These are phyloP conservation scores for Xylophagus ater DNA, from an alignment of 2,888 invertebrate genomes.

Conservation along the genomic window DNA sequence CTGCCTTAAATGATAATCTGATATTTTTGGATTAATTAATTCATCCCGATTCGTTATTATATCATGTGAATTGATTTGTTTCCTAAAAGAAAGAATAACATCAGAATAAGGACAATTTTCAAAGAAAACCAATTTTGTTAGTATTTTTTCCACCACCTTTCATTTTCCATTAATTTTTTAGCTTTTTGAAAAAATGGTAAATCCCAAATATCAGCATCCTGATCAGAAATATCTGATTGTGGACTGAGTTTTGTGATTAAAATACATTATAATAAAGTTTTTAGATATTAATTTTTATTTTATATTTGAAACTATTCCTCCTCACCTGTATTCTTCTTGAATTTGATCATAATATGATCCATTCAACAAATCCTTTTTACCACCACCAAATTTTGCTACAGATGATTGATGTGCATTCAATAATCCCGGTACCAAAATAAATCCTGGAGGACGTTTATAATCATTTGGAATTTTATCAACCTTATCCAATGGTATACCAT, in stretches of 20 bases:
- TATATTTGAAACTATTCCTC: constrained; percentile 2
- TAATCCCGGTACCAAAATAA: constrained; percentile 44
- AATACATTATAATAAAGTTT: constrained; percentile 5
- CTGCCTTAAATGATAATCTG: constrained; percentile 9
- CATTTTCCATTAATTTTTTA: constrained; percentile 27
- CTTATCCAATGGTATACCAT: constrained; percentile 45
- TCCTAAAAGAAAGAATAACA: constrained; percentile 5
- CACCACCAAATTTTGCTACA: no score
- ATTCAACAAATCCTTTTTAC: constrained; percentile 19
- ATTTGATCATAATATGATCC: constrained; percentile 28
- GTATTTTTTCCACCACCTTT: constrained; percentile 13
- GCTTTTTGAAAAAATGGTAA: constrained; percentile 42
- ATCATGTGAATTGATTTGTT: constrained; percentile 8
- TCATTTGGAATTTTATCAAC: constrained; percentile 46
- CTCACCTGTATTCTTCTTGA: constrained; percentile 38
- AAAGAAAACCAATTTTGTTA: constrained; percentile 17
- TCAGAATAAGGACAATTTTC: not conserved
- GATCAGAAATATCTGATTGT: constrained; percentile 41
- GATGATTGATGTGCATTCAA: constrained; percentile 17
- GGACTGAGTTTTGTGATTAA: constrained; percentile 40
- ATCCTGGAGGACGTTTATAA: constrained; percentile 51
- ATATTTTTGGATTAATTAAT: constrained; percentile 11
- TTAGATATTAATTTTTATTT: constrained; percentile 2
- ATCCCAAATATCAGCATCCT: constrained; percentile 46
- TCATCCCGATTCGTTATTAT: constrained; percentile 14